phyloP scores from a whole-genome alignment of 2,888 invertebrate species.

The Leptinotarsa juncta region DNA sequence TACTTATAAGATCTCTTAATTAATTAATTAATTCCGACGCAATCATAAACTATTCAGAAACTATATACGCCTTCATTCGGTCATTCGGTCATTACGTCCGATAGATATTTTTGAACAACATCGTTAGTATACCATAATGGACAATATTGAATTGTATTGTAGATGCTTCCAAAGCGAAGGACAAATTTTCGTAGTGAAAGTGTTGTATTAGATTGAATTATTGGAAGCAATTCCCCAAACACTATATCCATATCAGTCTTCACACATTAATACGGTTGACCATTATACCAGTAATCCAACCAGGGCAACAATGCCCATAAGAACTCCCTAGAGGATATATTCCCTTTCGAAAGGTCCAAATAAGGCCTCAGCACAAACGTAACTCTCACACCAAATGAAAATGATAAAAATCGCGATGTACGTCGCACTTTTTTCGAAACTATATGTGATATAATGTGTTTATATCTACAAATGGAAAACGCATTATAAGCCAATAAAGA shows the following conservation, averaged over 20 bases:
- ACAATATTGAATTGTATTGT: not conserved
- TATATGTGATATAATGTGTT: slow-evolving; percentile 27
- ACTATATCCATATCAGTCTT: slow-evolving; percentile 2
- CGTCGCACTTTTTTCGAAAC: slow-evolving; percentile 23
- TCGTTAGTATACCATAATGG: not conserved
- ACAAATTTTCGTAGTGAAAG: slow-evolving; percentile 8
- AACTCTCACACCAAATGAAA: slow-evolving; percentile 34
- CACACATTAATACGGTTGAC: not conserved
- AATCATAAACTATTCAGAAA: too few relatives aligned
- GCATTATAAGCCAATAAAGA: slow-evolving; percentile 29
- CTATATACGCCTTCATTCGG: too few relatives aligned
- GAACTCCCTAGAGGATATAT: slow-evolving; percentile 26
- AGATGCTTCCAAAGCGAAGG: not conserved
- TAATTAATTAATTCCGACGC: too few relatives aligned
- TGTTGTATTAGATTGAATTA: not conserved
- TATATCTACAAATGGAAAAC: slow-evolving; percentile 26
- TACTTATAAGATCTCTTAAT: too few relatives aligned
- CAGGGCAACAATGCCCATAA: slow-evolving; percentile 18
- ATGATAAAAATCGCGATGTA: slow-evolving; percentile 24
- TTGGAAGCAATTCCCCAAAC: slow-evolving; percentile 7
- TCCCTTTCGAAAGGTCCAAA: slow-evolving; percentile 23
- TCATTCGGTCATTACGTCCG: too few relatives aligned
- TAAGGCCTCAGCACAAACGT: slow-evolving; percentile 18
- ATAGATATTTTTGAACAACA: too few relatives aligned
- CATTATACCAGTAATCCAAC: slow-evolving; percentile 6